Evolutionary conservation across 2,888 invertebrate genomes (phyloP), one percentile per base, ranked within the genome.

Genomic region (Allygus modestus): DNA sequence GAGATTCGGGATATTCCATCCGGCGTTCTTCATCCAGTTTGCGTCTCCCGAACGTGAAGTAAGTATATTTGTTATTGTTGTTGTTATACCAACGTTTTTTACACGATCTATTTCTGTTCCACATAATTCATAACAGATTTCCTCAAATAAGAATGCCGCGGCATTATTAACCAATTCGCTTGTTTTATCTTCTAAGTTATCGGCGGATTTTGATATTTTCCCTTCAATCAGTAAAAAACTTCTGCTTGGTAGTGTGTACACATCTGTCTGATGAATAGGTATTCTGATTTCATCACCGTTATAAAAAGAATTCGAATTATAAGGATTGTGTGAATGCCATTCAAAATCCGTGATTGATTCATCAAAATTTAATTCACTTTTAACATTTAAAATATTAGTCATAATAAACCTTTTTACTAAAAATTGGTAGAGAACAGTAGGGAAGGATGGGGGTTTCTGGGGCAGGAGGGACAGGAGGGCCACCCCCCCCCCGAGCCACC

Each of bases 251-350:
- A 71, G 9, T 5, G 71, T 71, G n/a, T 33, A 33, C n/a, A 71
- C 31, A 71, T 71, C 71, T 33, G 26, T 26, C 31, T 71, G 71
- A 37, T 33, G 46, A 12, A 79, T 54, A n/a, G 79, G 79, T 26
- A 79, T 79, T 54, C 79, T 51, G 0, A 79, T 79, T 79, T 46
- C 79, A 54, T 79, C 79, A 15, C 58, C 46, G n/a, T 51, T 54
- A 46, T 54, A 15, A 26, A 79, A 31, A 9, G 51, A 46, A 31
- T 46, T 51, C 15, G 79, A 71, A n/a, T 46, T 33, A 26, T 79
- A 79, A 0, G 79, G 79, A 15, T 51, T 51, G 26, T 79, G 79
- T 12, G 79, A 26, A 54, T 54, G 79, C 17, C 28, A 79, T 54
- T 79, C 79, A 17, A 46, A 51, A 79, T 54, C 79, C 0, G 20